Evolutionary conservation across 2,797 vertebrate species (phyloP), one percentile per base, ranked within the genome.

Genomic region (Spondyliosoma cantharus): DNA sequence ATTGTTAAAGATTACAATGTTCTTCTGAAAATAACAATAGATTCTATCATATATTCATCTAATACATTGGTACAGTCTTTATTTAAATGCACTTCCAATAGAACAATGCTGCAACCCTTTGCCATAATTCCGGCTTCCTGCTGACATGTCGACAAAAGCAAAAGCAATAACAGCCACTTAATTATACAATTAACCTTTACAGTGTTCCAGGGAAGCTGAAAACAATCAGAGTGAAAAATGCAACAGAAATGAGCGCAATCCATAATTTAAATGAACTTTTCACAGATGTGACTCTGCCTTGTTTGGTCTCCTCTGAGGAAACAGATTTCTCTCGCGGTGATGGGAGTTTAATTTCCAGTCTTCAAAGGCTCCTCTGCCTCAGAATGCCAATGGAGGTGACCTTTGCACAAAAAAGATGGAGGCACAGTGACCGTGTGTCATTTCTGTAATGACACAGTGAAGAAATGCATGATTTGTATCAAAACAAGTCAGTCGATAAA

Each of bases 111-210:
- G 46, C 42, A 71, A 72, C 64, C 20, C 27, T 77, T 88, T 79
- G 32, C 52, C 14, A 78, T 80, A 32, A 87, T 76, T 58, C 71
- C 32, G 15, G 58, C 29, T 73, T 72, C 53, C 65, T 70, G 37
- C 52, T 71, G 82, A 73, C 74, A 69, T 43, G 43, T 65, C 0
- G 37, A 74, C 74, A 87, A 74, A 78, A 85, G 74, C 67, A 76
- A 82, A 76, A 49, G 74, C 83, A 76, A 69, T 43, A 88, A 75
- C 57, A 63, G 74, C 68, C 49, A 83, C 71, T 85, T 80, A 86
- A 89, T 91, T 81, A 89, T 79, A 80, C 74, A 85, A 86, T 93
- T 92, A 93, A 90, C 88, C 91, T 92, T 92, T 93, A 65, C 42
- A 65, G 70, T 37, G 66, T 75, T 82, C 66, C 76, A 70, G 81